Conservation (phyloP, 2,888 invertebrate species). For the Spisula solida region DNA sequence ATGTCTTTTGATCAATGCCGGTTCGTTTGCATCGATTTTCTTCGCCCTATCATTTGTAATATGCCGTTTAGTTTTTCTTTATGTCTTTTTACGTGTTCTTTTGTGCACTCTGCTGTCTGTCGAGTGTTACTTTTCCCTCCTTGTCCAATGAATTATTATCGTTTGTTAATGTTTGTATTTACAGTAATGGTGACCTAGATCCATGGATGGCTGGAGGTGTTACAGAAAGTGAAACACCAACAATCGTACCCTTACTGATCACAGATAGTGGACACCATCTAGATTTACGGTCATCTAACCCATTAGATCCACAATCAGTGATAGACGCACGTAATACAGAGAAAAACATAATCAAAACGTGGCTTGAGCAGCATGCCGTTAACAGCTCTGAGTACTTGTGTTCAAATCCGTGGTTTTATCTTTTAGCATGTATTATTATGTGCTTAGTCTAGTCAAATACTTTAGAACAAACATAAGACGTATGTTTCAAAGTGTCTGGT, state of each 20-base stretch:
- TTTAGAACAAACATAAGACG: too few species aligned
- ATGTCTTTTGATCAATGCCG: too few species aligned
- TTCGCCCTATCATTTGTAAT: too few species aligned
- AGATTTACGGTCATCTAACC: constrained; percentile 88
- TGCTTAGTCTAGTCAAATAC: too few species aligned
- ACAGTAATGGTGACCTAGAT: constrained; percentile 88
- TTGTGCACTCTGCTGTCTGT: too few species aligned
- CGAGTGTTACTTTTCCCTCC: too few species aligned
- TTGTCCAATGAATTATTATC: not conserved
- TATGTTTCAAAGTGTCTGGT: too few species aligned
- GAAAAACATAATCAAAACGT: constrained; percentile 80
- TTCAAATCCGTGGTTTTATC: too few species aligned
- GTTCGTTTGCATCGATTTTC: too few species aligned
- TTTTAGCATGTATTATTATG: too few species aligned
- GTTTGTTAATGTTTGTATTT: not conserved
- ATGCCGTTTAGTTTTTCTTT: too few species aligned
- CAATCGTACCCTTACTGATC: constrained; percentile 87
- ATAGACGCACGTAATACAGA: constrained; percentile 83
- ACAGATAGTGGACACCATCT: constrained; percentile 88
- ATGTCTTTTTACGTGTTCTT: too few species aligned
- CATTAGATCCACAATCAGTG: constrained; percentile 87
- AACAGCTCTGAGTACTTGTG: not conserved
- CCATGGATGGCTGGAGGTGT: constrained; percentile 89
- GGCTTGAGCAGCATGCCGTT: constrained; percentile 48
- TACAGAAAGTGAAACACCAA: constrained; percentile 75